phyloP scores from a whole-genome alignment of 2,113 vertebrate species.

The Speoplatyrhinus poulsoni region DNA sequence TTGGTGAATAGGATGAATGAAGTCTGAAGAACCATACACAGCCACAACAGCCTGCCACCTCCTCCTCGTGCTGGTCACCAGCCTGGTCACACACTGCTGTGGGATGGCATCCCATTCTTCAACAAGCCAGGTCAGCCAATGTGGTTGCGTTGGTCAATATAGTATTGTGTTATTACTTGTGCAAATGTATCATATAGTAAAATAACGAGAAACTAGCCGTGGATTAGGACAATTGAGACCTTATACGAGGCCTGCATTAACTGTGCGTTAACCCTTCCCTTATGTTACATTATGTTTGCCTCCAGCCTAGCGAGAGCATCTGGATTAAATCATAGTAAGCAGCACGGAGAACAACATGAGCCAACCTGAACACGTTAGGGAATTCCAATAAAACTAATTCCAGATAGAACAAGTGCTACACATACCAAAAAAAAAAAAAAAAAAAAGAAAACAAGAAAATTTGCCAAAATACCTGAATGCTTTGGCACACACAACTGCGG shows the following conservation, averaged over 20 bases:
- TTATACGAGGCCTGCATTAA: not conserved
- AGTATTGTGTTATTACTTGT: too few species aligned
- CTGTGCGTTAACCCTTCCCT: not conserved
- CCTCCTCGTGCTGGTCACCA: too few species aligned
- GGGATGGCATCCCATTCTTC: too few species aligned
- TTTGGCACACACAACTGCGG: conserved; percentile 38
- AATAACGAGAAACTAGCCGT: too few species aligned
- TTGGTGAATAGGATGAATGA: too few species aligned
- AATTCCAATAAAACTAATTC: conserved; percentile 28
- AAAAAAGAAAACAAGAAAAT: not conserved
- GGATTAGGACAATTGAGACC: too few species aligned
- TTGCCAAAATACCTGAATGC: conserved; percentile 26
- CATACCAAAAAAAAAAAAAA: conserved; percentile 4
- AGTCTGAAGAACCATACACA: too few species aligned
- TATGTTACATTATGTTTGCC: not conserved
- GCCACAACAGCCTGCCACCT: too few species aligned
- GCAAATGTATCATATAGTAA: not conserved
- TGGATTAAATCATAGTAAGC: conserved; percentile 20
- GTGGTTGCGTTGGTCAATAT: too few species aligned
- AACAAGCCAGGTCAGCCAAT: too few species aligned
- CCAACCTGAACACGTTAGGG: conserved; percentile 8
- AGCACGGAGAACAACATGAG: conserved; percentile 15
- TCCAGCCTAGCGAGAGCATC: conserved; percentile 11
- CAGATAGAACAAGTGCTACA: conserved; percentile 41
- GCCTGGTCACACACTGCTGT: too few species aligned